These are phyloP conservation scores for Paramacrobiotus metropolitanus DNA, from an alignment of 1,140 invertebrate genomes.

Conservation along the genomic window DNA sequence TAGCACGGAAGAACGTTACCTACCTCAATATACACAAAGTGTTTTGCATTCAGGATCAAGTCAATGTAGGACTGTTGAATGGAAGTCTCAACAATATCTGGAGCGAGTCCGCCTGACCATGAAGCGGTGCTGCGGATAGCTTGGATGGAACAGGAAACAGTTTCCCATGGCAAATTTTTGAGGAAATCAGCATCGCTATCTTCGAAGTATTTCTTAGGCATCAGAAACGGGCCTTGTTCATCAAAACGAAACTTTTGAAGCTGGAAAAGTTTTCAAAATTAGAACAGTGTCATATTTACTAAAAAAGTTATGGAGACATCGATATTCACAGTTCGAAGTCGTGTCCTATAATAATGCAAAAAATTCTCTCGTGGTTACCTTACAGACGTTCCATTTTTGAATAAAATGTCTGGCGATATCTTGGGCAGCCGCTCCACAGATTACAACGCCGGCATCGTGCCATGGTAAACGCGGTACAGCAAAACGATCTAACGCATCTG, in stretches of 20 bases:
- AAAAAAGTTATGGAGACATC: too few species aligned
- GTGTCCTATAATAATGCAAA: too few species aligned
- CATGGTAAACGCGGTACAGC: background rate
- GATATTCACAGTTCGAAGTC: too few species aligned
- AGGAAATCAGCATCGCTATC: background rate
- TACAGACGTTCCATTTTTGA: conserved; percentile 24
- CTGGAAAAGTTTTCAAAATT: too few species aligned
- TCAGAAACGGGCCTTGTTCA: background rate
- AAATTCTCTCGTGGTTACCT: too few species aligned
- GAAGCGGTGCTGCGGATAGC: background rate
- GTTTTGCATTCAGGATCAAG: conserved; percentile 14
- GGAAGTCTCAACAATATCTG: conserved; percentile 17
- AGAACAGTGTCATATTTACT: too few species aligned
- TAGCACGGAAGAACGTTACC: too few species aligned
- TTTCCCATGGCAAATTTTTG: background rate
- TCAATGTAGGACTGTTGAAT: conserved; percentile 14
- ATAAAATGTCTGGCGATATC: conserved; percentile 23
- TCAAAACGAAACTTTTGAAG: conserved; percentile 12
- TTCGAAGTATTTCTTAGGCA: background rate
- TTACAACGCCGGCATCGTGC: background rate
- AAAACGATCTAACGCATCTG: background rate
- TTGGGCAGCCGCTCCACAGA: background rate
- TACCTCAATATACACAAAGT: conserved; percentile 16
- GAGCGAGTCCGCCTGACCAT: background rate
- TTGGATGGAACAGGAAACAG: background rate